Percentiles rank a stretch among this genome's conserved stretches.
Conservation (phyloP, 1,140 invertebrate genomes). For the Drosophila paulistorum region DNA sequence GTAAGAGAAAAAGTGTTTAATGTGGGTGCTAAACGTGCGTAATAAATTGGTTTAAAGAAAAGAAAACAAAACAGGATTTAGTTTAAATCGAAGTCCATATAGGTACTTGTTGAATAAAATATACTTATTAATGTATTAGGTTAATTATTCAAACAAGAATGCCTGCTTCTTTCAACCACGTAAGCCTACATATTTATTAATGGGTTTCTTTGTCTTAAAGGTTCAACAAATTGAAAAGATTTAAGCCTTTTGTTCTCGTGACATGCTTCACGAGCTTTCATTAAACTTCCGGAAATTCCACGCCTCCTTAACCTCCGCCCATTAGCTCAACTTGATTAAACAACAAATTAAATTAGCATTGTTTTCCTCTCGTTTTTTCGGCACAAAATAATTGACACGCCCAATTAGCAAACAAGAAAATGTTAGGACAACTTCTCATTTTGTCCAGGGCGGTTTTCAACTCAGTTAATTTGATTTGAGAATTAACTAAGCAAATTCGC, state of each 20-base stretch:
- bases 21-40: constrained; percentile 50
- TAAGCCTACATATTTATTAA: too few species aligned
- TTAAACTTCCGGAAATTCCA: constrained; percentile 17
- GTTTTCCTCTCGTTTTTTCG: constrained; percentile 32
- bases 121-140: too few species aligned
- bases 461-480: constrained; percentile 53
- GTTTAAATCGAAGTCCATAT: too few species aligned
- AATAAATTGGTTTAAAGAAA: constrained; percentile 71
- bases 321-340: constrained; percentile 62
- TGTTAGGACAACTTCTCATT: constrained; percentile 23
- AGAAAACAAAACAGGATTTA: too few species aligned
- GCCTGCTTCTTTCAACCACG: neutral
- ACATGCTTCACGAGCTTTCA: neutral
- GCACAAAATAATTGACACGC: constrained; percentile 60
- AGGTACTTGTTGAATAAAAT: too few species aligned
- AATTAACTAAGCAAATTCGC: constrained; percentile 60
- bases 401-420: constrained; percentile 39
- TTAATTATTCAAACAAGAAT: too few species aligned
- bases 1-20: constrained; percentile 32
- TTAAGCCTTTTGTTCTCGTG: constrained; percentile 5
- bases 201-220: neutral
- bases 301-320: constrained; percentile 27
- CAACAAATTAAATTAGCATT: constrained; percentile 69
- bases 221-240: neutral
- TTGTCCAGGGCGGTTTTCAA: constrained; percentile 4